phyloP scores from a whole-genome alignment of 2,888 invertebrate species.

The Oxyteleia sp. region DNA sequence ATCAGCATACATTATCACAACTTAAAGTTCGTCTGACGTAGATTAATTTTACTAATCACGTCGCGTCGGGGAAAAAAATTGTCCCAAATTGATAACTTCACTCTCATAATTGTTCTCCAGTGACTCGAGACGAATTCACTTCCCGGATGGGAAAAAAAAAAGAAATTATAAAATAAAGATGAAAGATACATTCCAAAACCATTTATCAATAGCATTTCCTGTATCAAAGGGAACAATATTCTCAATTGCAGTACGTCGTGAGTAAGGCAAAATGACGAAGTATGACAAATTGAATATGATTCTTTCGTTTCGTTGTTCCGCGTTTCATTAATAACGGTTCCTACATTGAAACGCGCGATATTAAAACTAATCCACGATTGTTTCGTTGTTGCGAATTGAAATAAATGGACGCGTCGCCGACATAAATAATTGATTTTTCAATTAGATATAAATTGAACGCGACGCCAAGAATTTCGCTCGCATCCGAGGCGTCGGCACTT shows the following conservation, averaged over 20 bases:
- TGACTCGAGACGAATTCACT: neutral
- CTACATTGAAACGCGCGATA: neutral
- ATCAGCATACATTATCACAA: constrained; percentile 14
- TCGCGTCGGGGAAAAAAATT: neutral
- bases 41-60: constrained; percentile 4
- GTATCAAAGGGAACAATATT: neutral
- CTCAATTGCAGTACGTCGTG: neutral
- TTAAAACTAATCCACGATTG: neutral
- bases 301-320: neutral
- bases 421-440: constrained; percentile 3
- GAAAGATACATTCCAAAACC: neutral
- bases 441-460: constrained; percentile 2
- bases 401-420: neutral
- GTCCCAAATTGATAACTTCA: constrained; percentile 9
- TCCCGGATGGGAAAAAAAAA: too few relatives aligned
- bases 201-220: neutral
- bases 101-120: neutral
- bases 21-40: constrained; percentile 3
- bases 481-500: neutral
- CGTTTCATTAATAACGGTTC: neutral
- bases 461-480: neutral
- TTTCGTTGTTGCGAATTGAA: neutral
- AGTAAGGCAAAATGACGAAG: neutral
- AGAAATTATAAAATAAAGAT: constrained; percentile 9
- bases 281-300: neutral